Evolutionary conservation across 2,888 invertebrate genomes (phyloP).

Genomic region (Tinea pellionella): DNA sequence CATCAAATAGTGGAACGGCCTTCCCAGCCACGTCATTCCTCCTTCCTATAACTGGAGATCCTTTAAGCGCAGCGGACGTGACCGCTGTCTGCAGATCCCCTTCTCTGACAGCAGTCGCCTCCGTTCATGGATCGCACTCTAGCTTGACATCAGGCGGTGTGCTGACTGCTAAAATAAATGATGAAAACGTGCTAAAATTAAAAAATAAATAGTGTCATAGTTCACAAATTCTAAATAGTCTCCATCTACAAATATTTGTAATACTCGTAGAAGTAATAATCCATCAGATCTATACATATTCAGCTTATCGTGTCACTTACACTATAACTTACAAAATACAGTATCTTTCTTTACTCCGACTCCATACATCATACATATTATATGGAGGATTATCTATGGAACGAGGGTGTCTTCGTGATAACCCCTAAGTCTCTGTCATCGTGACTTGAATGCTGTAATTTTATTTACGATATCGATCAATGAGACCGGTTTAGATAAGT

Average conservation of each 20-base stretch:
- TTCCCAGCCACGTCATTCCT: too few species aligned
- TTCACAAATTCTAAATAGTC: background rate
- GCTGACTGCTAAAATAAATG: too few species aligned
- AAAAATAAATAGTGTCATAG: too few species aligned
- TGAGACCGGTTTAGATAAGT: background rate
- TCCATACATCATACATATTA: conserved; percentile 10
- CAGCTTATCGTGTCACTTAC: background rate
- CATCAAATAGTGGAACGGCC: too few species aligned
- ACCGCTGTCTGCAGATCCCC: too few species aligned
- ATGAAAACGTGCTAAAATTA: too few species aligned
- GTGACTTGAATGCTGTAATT: conserved; percentile 11
- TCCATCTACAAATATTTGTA: background rate
- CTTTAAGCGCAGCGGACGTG: too few species aligned
- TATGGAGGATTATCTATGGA: conserved; percentile 8
- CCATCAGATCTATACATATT: background rate
- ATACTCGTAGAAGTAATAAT: background rate
- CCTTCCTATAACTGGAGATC: too few species aligned
- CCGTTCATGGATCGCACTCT: too few species aligned
- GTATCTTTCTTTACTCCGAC: background rate
- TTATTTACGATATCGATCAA: conserved; percentile 1
- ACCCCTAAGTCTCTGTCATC: conserved; percentile 5
- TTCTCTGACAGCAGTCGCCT: too few species aligned
- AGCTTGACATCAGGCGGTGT: too few species aligned
- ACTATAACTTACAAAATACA: background rate
- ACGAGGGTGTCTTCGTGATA: conserved; percentile 7